Evolutionary conservation across 2,888 invertebrate genomes (phyloP).

Genomic region (Pharmacophagus antenor): DNA sequence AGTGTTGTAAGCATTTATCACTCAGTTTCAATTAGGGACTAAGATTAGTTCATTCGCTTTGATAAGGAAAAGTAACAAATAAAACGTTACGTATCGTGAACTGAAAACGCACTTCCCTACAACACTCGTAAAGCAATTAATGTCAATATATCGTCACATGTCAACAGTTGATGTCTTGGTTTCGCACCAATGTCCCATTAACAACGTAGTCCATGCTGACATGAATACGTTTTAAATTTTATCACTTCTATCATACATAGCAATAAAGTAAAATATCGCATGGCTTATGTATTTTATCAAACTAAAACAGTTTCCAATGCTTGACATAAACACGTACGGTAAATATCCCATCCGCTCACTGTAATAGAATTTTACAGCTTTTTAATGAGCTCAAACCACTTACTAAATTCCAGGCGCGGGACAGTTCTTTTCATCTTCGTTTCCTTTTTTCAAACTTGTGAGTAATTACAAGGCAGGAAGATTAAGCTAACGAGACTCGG

Average conservation of each 20-base stretch:
- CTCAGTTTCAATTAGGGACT: conserved; percentile 57
- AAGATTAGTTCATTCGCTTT: conserved; percentile 45
- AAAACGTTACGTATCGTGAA: too few relatives aligned
- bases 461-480: conserved; percentile 73
- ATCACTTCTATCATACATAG: conserved; percentile 25
- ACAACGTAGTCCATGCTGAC: conserved; percentile 38
- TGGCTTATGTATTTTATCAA: conserved; percentile 32
- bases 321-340: conserved; percentile 39
- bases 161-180: conserved; percentile 61
- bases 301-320: conserved; percentile 24
- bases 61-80: conserved; percentile 37
- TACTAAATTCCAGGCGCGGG: conserved; percentile 66
- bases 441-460: conserved; percentile 53
- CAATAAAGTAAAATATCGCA: conserved; percentile 45
- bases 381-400: conserved; percentile 74
- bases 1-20: conserved; percentile 44
- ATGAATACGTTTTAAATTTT: conserved; percentile 39
- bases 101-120: conserved; percentile 44
- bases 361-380: conserved; percentile 75
- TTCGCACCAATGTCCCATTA: conserved; percentile 54
- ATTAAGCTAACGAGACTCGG: conserved; percentile 74
- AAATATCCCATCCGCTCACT: conserved; percentile 55
- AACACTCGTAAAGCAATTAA: conserved; percentile 66
- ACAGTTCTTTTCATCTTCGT: conserved; percentile 70
- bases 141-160: conserved; percentile 74